Percentiles rank a stretch among this genome's conserved stretches.
These are phyloP conservation scores for Actinia tenebrosa DNA, from an alignment of 64 coral and sea anemone genomes.

Conservation along the genomic window DNA sequence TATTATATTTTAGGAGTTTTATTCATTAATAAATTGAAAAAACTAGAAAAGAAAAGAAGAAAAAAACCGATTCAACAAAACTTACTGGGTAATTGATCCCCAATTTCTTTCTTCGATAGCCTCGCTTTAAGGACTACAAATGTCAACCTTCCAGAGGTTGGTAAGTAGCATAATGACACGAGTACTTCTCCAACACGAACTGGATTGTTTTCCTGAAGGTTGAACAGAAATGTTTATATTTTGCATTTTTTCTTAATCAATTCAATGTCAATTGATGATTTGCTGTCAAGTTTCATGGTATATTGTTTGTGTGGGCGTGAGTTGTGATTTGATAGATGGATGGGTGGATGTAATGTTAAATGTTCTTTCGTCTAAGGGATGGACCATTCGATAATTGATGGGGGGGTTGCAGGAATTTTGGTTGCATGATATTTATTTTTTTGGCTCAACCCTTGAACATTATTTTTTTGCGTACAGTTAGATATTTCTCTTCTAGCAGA, in stretches of 20 bases:
- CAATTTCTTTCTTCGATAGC: slow-evolving; percentile 62
- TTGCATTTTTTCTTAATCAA: not conserved
- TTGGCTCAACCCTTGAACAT: too few species aligned
- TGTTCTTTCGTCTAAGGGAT: not conserved
- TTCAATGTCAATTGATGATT: not conserved
- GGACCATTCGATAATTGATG: too few species aligned
- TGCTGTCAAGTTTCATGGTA: not conserved
- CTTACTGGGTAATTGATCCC: slow-evolving; percentile 49
- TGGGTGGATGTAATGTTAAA: not conserved
- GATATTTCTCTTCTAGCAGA: too few species aligned
- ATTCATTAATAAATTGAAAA: not conserved
- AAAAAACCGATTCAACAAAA: not conserved
- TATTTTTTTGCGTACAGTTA: too few species aligned
- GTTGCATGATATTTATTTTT: too few species aligned
- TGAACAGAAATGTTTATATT: not conserved
- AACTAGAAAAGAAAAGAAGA: not conserved
- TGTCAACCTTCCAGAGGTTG: slow-evolving; percentile 88
- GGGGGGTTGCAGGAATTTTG: too few species aligned
- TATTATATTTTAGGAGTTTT: too few species aligned
- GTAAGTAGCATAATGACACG: slow-evolving; percentile 95
- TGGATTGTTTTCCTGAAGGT: slow-evolving; percentile 41
- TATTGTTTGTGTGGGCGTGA: not conserved
- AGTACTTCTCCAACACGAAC: slow-evolving; percentile 72
- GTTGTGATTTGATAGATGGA: too few species aligned
- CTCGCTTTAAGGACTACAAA: slow-evolving; percentile 94